phyloP scores from a whole-genome alignment of 2,888 invertebrate genomes.

The Phytoseiulus persimilis region DNA sequence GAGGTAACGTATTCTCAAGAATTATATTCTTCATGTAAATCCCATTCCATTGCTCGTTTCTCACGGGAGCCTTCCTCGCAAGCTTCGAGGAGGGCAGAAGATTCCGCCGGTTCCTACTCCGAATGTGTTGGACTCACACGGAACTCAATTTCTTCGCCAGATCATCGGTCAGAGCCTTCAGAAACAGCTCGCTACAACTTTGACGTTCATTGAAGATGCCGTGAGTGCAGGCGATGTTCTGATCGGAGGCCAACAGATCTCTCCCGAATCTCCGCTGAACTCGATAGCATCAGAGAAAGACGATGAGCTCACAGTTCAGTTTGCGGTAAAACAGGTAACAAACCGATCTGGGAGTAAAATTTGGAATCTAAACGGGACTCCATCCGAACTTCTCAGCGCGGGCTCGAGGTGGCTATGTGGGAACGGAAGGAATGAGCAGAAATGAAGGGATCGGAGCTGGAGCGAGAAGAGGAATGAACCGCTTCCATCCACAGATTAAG shows the following conservation, averaged over 20 bases:
- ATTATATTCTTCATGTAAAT: not conserved
- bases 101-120: too few relatives aligned
- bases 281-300: not conserved
- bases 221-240: not conserved
- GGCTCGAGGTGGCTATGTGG: too few relatives aligned
- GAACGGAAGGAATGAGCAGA: too few relatives aligned
- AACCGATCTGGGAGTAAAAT: too few relatives aligned
- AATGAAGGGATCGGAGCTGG: too few relatives aligned
- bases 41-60: too few relatives aligned
- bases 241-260: not conserved
- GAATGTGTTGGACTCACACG: not conserved
- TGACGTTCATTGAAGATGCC: not conserved
- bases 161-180: constrained; percentile 14
- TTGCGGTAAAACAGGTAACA: constrained; percentile 8
- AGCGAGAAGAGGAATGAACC: not conserved
- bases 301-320: not conserved
- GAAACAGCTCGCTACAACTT: not conserved
- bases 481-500: not conserved
- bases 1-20: not conserved
- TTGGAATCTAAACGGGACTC: too few relatives aligned
- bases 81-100: too few relatives aligned
- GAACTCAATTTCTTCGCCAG: not conserved
- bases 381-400: too few relatives aligned
- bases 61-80: too few relatives aligned
- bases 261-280: not conserved